Conservation (phyloP, 2,797 vertebrate genomes). For the Acomys russatus region DNA sequence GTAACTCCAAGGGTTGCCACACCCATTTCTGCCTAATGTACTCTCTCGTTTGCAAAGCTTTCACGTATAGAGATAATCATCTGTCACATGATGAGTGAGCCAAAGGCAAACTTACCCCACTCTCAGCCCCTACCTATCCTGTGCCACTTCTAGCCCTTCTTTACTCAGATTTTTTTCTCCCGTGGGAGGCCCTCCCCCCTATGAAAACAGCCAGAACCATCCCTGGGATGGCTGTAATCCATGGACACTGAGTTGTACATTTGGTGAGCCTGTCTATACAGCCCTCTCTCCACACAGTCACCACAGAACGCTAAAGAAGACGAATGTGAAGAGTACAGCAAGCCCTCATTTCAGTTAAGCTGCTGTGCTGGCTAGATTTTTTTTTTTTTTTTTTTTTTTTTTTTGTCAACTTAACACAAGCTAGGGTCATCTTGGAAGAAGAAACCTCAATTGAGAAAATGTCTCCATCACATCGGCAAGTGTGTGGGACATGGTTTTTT, state of each 20-base stretch:
- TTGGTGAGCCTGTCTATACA: not conserved
- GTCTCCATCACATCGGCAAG: not conserved
- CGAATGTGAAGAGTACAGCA: not conserved
- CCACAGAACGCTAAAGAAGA: not conserved
- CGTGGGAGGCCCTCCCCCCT: not conserved
- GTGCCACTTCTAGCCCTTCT: not conserved
- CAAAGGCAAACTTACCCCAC: not conserved
- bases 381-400: not conserved
- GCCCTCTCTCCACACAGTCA: not conserved
- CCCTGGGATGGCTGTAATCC: not conserved
- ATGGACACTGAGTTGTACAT: not conserved
- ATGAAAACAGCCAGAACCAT: not conserved
- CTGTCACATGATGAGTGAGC: not conserved
- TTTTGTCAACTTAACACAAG: no score
- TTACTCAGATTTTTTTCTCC: not conserved
- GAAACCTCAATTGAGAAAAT: not conserved
- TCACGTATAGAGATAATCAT: not conserved
- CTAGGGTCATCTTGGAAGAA: not conserved
- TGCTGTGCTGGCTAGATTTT: not conserved
- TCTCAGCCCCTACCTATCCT: no score
- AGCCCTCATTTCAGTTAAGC: not conserved
- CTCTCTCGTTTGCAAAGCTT: slow-evolving; percentile 6
- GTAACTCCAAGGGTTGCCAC: not conserved
- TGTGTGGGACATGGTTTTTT: no score
- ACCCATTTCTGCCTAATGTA: not conserved